Base-by-base conservation (phyloP, 2,797 vertebrate genomes). In the Apogon talboti region DNA sequence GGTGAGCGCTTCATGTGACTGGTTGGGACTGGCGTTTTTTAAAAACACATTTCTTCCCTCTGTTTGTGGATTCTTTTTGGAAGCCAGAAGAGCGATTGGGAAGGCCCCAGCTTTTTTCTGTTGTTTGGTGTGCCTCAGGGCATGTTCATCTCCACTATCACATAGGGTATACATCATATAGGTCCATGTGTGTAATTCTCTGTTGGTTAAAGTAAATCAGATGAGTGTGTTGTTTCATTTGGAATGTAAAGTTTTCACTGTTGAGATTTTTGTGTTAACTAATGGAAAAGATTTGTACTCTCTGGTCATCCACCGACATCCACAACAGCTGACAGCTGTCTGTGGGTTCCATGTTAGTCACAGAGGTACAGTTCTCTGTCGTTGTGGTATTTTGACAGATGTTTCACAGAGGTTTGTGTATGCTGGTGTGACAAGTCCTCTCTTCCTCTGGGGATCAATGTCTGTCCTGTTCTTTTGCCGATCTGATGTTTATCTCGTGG, bases 401-500 rank as follows among this genome's bases (percentile, higher is more conserved):
- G 85, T 85, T 88, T 89, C 76, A 55, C 76, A 47, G 86, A 84
- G 84, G 84, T 88, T 87, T 90, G 87, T 87, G 87, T 88, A 84
- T 82, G 81, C 80, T 64, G 76, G 69, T 74, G 81, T 87, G 90
- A 92, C 90, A 91, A 82, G 87, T 90, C 79, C 71, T 87, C 88
- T 89, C 87, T 87, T 91, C 87, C 91, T 87, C 83, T 84, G 76
- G 86, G 90, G 87, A 91, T 91, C 88, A 85, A 90, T 92, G 92
- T 91, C 87, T 91, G 87, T 86, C 82, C 79, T 89, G 91, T 93
- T 93, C 89, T 88, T 81, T 78, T 35, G 65, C 74, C 60, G 69
- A 92, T 91, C 79, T 90, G 86, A 91, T 92, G 89, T 93, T 91
- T 91, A 90, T 93, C 91, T 89, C 76, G 79, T 69, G 76, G 89